Percentiles rank a stretch among this genome's conserved stretches.
These are phyloP conservation scores for Alexandromys fortis DNA, from an alignment of 2,113 vertebrate species.

Conservation along the genomic window DNA sequence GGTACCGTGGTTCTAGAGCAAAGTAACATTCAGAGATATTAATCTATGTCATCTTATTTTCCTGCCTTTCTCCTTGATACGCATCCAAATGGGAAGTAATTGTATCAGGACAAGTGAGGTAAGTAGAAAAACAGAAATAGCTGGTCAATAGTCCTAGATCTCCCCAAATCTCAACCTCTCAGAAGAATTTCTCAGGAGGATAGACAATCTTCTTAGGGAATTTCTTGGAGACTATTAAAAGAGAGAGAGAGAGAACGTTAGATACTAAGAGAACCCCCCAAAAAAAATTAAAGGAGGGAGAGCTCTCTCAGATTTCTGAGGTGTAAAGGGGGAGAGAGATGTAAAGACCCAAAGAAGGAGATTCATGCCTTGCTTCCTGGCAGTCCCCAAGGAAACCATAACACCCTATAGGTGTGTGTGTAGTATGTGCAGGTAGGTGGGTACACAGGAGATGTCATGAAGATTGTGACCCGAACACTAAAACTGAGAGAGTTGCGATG, in stretches of 20 bases:
- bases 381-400: not conserved
- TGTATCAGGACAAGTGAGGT: not conserved
- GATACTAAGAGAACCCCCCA: not conserved
- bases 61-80: not conserved
- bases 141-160: not conserved
- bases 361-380: not conserved
- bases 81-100: not conserved
- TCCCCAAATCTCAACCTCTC: slow-evolving; percentile 7
- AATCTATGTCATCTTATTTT: not conserved
- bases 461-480: not conserved
- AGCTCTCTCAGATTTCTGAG: not conserved
- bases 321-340: not conserved
- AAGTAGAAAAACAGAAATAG: not conserved
- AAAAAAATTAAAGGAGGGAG: not conserved
- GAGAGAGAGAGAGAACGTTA: not conserved
- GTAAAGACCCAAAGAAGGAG: not conserved
- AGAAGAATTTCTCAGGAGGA: not conserved
- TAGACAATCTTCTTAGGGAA: not conserved
- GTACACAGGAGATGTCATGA: not conserved
- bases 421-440: not conserved
- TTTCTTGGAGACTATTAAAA: not conserved
- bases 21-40: not conserved
- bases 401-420: not conserved
- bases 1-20: not conserved
- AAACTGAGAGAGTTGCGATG: not conserved